Base-by-base conservation (phyloP, 2,888 invertebrate species). In the Erebia aethiops region DNA sequence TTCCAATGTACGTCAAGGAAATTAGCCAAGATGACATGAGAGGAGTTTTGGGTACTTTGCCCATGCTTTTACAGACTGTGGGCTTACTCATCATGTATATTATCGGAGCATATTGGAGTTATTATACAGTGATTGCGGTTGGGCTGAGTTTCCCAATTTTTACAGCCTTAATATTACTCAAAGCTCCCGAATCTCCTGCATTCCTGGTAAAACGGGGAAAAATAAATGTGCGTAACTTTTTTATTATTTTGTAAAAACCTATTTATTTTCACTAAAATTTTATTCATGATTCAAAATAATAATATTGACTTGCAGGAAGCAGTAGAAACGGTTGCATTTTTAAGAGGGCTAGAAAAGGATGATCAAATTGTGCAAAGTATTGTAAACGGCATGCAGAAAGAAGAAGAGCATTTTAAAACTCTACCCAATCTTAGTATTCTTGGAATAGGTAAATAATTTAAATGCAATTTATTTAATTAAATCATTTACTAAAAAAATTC, bases 181-280 rank as follows among this genome's bases (percentile, higher is more conserved):
- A 81, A 71, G 86, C 87, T 68, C 91, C 92, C 2, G 92, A 92
- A 70, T 88, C 91, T 3, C 91, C 92, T n/a, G 86, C 87, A 0
- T 91, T 83, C 77, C 80, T 90, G 51, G 83, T 91, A 0, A 88
- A 89, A 52, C 81, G 76, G 26, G 88, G 85, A 7, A 83, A 83
- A 69, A 76, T 82, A 73, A 82, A 90, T 71, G 92, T 90, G 71
- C 81, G 82, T 77, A 35, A n/a, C 18, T 18, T 21, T 60, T 58
- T 51, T n/a, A 43, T 16, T 16, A 26, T 21, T 56, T 21, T 56
- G 21, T 56, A 21, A 21, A 2, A 21, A 16, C 13, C 11, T 16
- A 18, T 16, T 14, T n/a, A 7, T 10, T n/a, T 56, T 35, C 16
- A 16, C 16, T 9, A 56, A 11, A 10, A 7, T 7, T 35, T 5